Conservation (phyloP, 2,797 vertebrate species). For the Silurus lanzhouensis region DNA sequence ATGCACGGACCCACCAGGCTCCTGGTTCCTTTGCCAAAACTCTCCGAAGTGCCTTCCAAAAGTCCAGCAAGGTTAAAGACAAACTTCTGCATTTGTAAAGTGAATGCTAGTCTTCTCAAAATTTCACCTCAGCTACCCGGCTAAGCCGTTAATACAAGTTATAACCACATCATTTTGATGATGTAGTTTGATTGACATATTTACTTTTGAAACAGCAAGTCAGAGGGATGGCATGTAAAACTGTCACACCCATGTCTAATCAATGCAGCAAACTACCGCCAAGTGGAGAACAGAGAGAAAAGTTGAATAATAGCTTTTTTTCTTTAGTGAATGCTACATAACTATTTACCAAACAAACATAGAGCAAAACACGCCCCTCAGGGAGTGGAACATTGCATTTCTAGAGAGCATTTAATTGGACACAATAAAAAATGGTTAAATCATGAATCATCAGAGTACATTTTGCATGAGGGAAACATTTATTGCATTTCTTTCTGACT, state of each 20-base stretch:
- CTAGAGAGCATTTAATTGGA: not conserved
- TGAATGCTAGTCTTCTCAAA: conserved; percentile 60
- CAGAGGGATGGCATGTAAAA: not conserved
- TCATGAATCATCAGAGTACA: not conserved
- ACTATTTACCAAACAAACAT: not conserved
- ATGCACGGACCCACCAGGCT: conserved; percentile 81
- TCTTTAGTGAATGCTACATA: not conserved
- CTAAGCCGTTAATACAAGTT: not conserved
- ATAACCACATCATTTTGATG: not conserved
- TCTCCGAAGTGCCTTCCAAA: conserved; percentile 81
- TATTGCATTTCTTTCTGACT: conserved; percentile 47
- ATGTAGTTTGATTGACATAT: not conserved
- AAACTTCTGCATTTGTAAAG: conserved; percentile 77
- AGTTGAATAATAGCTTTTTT: not conserved
- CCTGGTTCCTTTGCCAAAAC: conserved; percentile 82
- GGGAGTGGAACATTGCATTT: no score
- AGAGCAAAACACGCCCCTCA: not conserved
- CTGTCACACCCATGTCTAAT: not conserved
- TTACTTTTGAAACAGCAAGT: not conserved
- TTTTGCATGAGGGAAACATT: not conserved
- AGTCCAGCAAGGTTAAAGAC: conserved; percentile 86
- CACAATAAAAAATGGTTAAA: no score
- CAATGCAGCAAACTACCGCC: not conserved
- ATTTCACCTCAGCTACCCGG: conserved; percentile 45
- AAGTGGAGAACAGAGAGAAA: not conserved